Evolutionary conservation across 2,888 invertebrate species (phyloP), one percentile per base, ranked within the genome.

Genomic region (Perithous albicinctus): DNA sequence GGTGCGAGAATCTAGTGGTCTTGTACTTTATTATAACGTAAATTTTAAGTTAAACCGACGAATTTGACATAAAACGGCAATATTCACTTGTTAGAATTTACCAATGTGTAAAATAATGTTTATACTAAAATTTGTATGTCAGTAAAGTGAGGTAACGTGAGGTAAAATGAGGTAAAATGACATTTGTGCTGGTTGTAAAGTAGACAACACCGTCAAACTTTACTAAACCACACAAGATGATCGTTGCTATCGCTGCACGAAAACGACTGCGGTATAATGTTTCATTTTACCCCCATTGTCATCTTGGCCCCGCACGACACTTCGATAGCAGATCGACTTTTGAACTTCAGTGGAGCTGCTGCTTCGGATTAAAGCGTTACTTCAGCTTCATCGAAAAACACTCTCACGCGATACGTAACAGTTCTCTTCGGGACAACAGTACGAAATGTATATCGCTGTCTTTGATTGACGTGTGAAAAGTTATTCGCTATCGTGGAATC

Each of bases 391-490:
- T 43, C 43, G 43, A n/a, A 43, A 43, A 43, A 1, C n/a, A 6
- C 15, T n/a, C 43, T 1, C 2, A n/a, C n/a, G 5, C 43, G 43
- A 43, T 43, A 15, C 6, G 43, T 43, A 43, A 1, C 5, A 43
- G 15, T 43, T 15, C 43, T n/a, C 12, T 43, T 43, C 43, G 2
- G 15, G 3, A n/a, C 3, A 43, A 12, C 15, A 63, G 43, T 72
- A 48, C 43, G 80, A 85, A 80, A 77, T 56, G 18, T 8, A 70
- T 66, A 29, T n/a, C 35, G 15, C 43, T 43, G 5, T 51, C 29
- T 43, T 56, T n/a, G 23, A 69, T 18, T 35, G 18, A 8, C 8
- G 15, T 1, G 8, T 32, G n/a, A 2, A 32, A 59, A 59, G 8
- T 32, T 18, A 15, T 32, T 70, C 67, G 20, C 10, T 61, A 54